Percentiles rank a stretch among this genome's conserved stretches.
phyloP scores from a whole-genome alignment of 2,888 invertebrate species.

The Andrena fulva region DNA sequence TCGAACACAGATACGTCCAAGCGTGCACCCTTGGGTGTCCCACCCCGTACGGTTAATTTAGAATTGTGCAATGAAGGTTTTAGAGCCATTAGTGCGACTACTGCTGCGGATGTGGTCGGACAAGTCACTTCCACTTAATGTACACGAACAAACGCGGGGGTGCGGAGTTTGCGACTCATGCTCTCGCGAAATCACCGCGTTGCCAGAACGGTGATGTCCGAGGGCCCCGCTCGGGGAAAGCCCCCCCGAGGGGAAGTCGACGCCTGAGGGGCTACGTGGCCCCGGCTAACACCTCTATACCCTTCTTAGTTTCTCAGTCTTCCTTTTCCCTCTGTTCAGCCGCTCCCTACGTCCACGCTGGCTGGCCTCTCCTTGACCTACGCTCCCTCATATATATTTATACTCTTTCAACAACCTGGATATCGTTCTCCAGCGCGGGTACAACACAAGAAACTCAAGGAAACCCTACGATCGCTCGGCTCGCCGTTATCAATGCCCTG shows the following conservation, averaged over 20 bases:
- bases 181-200: not conserved
- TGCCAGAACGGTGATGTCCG: no score
- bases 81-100: slow-evolving; percentile 82
- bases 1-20: not conserved
- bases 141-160: slow-evolving; percentile 51
- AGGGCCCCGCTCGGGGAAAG: no score
- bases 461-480: not conserved
- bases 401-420: slow-evolving; percentile 19
- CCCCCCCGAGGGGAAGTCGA: not conserved
- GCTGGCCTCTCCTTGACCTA: not conserved
- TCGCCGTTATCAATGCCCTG: not conserved
- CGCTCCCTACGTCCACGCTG: not conserved
- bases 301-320: slow-evolving; percentile 53
- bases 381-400: slow-evolving; percentile 1
- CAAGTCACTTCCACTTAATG: slow-evolving; percentile 60
- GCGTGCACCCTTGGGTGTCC: not conserved
- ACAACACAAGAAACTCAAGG: not conserved
- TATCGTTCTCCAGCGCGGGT: not conserved
- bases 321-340: slow-evolving; percentile 40
- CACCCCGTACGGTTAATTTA: slow-evolving; percentile 75
- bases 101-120: slow-evolving; percentile 79
- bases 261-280: not conserved
- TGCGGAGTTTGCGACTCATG: slow-evolving; percentile 31
- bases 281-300: slow-evolving; percentile 24
- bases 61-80: slow-evolving; percentile 80